Percentiles rank a stretch among this genome's conserved stretches.
These are phyloP conservation scores for Melieria crassipennis DNA, from an alignment of 2,888 invertebrate species.

Conservation along the genomic window DNA sequence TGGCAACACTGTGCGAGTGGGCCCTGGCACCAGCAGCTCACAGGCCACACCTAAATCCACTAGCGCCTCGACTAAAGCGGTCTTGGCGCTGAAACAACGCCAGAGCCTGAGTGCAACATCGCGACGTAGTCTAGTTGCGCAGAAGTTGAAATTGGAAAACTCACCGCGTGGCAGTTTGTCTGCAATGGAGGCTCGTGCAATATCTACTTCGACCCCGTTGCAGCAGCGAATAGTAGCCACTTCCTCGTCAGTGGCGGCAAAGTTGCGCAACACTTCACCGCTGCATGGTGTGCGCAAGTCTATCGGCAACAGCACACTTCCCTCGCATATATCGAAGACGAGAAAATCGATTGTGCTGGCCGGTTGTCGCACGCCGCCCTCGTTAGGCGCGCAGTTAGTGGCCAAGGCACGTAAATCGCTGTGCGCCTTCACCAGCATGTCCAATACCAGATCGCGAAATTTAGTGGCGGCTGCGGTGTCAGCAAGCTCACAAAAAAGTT, in stretches of 20 bases:
- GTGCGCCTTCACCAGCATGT: constrained; percentile 17
- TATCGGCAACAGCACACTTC: constrained; percentile 30
- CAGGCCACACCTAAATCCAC: too few species aligned
- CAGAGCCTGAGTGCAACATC: constrained; percentile 46
- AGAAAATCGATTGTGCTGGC: constrained; percentile 45
- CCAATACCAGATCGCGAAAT: constrained; percentile 23
- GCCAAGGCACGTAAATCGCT: constrained; percentile 37
- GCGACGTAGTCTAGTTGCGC: constrained; percentile 34
- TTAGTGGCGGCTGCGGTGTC: constrained; percentile 15
- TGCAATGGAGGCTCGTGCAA: not conserved
- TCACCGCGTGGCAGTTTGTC: not conserved
- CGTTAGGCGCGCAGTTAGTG: constrained; percentile 36
- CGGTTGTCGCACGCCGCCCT: constrained; percentile 30
- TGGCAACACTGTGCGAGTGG: not conserved
- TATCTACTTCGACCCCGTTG: constrained; percentile 27
- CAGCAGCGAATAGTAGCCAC: constrained; percentile 25
- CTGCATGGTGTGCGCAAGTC: constrained; percentile 42
- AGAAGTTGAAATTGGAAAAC: not conserved
- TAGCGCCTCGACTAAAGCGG: constrained; percentile 6
- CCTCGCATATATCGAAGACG: constrained; percentile 47
- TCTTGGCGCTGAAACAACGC: constrained; percentile 35
- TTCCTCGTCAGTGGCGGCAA: constrained; percentile 39
- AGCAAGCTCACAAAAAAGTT: not conserved
- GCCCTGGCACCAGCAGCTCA: not conserved
- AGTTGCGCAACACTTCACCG: constrained; percentile 40